Evolutionary conservation across 2,113 vertebrate species (phyloP), one percentile per base, ranked within the genome.

Genomic region (Pituophis catenifer): DNA sequence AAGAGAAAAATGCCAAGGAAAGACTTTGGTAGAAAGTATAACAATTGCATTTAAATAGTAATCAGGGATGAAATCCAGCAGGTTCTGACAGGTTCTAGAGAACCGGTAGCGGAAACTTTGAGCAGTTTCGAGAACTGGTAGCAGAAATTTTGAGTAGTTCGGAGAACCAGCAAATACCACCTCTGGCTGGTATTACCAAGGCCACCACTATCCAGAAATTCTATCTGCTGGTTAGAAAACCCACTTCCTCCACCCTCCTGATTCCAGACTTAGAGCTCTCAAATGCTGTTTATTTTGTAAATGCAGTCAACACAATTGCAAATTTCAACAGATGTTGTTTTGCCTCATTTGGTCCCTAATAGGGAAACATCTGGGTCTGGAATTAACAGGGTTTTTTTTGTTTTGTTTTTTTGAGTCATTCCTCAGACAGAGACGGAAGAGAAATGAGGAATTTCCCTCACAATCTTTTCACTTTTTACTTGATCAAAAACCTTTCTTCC

Each of bases 391-490:
- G 70, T 58, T 89, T 65, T 88, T 50, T 50, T 50, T 50, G 38
- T 38, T 38, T 38, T 38, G 38, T 50, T 50, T 50, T 58, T 89
- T 65, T 88, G 59, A 89, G 48, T 55, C 87, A 89, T 24, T 19
- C 50, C 24, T 57, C 44, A 38, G 33, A 58, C 59, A 70, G 21
- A 81, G 50, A 33, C 26, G n/a, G 87, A n/a, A n/a, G 11, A 11
- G 91, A 48, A 50, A 29, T 24, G 26, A 90, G 89, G 92, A 89
- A 48, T 12, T 2, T 33, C 50, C 53, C 88, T 0, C 1, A 10
- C 88, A 92, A 23, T 44, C 33, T 91, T 17, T 57, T 96, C 29
- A 90, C 6, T 26, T 59, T 91, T 91, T 48, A 94, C 38, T 75
- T 92, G 44, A 90, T 91, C 86, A 90, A 59, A 91, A 91, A 86